phyloP scores from a whole-genome alignment of 2,113 vertebrate genomes.

The Bostrychus sinensis region DNA sequence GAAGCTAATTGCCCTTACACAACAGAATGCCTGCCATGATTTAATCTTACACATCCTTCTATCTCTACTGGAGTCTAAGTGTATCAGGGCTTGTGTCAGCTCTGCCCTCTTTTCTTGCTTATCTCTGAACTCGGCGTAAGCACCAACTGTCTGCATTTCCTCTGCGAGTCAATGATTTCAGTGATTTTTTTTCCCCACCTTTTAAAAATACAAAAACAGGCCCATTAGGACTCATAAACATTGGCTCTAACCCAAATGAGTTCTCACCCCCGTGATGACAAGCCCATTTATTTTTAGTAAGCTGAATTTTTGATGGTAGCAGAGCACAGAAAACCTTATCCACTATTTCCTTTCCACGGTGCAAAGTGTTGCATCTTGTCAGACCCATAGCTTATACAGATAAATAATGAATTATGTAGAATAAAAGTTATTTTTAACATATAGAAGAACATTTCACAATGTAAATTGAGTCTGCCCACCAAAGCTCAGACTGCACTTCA shows the following conservation, averaged over 20 bases:
- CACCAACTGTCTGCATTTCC: constrained; percentile 3
- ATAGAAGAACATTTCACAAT: constrained; percentile 11
- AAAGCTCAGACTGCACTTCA: too few relatives aligned
- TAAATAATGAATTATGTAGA: constrained; percentile 49
- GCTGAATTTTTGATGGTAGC: constrained; percentile 64
- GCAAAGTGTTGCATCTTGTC: constrained; percentile 28
- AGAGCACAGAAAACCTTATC: constrained; percentile 11
- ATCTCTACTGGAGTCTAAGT: not conserved
- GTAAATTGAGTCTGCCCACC: too few relatives aligned
- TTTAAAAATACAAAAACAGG: constrained; percentile 1
- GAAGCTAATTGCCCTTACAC: constrained; percentile 1
- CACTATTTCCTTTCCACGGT: constrained; percentile 29
- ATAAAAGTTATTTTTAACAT: constrained; percentile 7
- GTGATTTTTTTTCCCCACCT: constrained; percentile 1
- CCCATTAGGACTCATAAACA: constrained; percentile 32
- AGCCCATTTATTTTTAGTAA: constrained; percentile 60
- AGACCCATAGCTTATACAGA: too few relatives aligned
- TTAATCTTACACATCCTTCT: constrained; percentile 4
- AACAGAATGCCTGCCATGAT: constrained; percentile 1
- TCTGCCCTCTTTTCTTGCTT: not conserved
- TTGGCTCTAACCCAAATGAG: constrained; percentile 39
- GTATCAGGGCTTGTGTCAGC: not conserved
- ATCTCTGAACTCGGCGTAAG: not conserved
- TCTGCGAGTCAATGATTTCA: not conserved
- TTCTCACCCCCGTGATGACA: constrained; percentile 43